phyloP scores from a whole-genome alignment of 2,113 vertebrate genomes.

The Hymenochirus boettgeri region DNA sequence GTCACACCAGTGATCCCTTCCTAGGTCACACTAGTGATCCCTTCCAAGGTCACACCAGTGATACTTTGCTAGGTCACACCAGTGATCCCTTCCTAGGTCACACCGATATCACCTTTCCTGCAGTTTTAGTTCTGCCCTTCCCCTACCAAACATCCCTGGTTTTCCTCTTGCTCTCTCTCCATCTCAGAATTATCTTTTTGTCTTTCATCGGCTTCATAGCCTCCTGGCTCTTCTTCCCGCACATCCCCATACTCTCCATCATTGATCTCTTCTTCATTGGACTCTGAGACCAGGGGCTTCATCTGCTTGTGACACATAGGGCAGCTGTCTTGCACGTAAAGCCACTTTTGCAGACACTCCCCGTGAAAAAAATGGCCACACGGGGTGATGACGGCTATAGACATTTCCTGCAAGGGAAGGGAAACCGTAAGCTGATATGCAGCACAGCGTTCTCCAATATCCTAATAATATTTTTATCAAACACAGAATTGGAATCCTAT shows the following conservation, averaged over 20 bases:
- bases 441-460: too few relatives aligned
- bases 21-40: too few relatives aligned
- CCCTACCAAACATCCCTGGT: neutral
- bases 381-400: constrained; percentile 68
- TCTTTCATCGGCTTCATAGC: neutral
- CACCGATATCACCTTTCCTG: too few relatives aligned
- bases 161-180: neutral
- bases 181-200: fast-evolving
- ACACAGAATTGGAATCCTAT: too few relatives aligned
- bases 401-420: constrained; percentile 68
- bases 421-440: too few relatives aligned
- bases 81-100: too few relatives aligned
- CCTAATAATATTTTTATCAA: too few relatives aligned
- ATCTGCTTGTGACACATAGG: constrained; percentile 78
- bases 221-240: fast-evolving
- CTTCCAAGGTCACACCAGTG: too few relatives aligned
- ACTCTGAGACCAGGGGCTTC: neutral
- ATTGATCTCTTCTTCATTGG: neutral
- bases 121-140: neutral
- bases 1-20: too few relatives aligned
- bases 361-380: constrained; percentile 78
- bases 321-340: constrained; percentile 80
- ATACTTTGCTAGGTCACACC: too few relatives aligned
- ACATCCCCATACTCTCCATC: constrained; percentile 22
- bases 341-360: constrained; percentile 78